A percentile compares a stretch with the other conserved stretches of the same genome.
phyloP scores from a whole-genome alignment of 1,140 invertebrate genomes.

The Vollenhovia emeryi region DNA sequence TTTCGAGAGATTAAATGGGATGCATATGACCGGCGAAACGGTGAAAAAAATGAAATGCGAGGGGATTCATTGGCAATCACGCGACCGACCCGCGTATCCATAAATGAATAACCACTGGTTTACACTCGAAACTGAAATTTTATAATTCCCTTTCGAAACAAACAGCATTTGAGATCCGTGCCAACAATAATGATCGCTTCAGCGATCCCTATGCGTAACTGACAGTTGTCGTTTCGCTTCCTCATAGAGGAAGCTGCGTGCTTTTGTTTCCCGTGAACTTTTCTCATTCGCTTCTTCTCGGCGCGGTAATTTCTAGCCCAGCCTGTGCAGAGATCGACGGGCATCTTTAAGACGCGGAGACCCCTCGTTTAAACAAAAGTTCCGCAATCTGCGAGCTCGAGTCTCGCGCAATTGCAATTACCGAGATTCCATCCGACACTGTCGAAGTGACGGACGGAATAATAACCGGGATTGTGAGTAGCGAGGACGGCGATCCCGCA shows the following conservation, averaged over 20 bases:
- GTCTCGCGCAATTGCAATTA: slow-evolving; percentile 51
- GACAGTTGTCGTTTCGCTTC: not conserved
- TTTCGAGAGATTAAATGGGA: not conserved
- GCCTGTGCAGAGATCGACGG: not conserved
- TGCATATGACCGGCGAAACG: not conserved
- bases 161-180: not conserved
- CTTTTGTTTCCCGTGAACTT: no score
- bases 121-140: not conserved
- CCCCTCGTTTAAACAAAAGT: slow-evolving; percentile 48
- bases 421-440: slow-evolving; percentile 36
- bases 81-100: not conserved
- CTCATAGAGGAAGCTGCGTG: no score
- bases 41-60: not conserved
- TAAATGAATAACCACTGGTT: not conserved
- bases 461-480: slow-evolving; percentile 19
- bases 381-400: slow-evolving; percentile 35
- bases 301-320: slow-evolving; percentile 17
- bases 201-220: not conserved
- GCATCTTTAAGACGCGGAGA: slow-evolving; percentile 19
- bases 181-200: not conserved
- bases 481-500: slow-evolving; percentile 39
- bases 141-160: not conserved
- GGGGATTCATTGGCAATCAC: not conserved
- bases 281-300: slow-evolving; percentile 19
- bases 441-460: slow-evolving; percentile 30